Evolutionary conservation across 2,888 invertebrate species (phyloP).

Genomic region (Onchidella celtica): DNA sequence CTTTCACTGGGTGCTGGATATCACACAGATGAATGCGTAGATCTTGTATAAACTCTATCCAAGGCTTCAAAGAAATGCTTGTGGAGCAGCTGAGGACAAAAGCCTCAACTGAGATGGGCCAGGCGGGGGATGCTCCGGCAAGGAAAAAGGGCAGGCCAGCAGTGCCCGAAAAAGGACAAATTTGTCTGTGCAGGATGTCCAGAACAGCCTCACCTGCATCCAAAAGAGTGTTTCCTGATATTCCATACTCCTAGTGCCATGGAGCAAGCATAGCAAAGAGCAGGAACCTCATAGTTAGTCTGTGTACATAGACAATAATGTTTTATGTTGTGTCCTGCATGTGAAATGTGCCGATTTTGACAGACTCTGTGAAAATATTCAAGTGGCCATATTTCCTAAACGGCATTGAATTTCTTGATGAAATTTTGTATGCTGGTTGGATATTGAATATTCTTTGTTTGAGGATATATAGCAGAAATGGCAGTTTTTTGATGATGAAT

Average conservation of each 20-base stretch:
- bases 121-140: background rate
- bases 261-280: background rate
- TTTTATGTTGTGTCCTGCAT: background rate
- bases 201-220: slow-evolving; percentile 1
- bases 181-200: background rate
- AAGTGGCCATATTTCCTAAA: background rate
- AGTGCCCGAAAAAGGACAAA: background rate
- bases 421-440: background rate
- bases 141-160: slow-evolving; percentile 1
- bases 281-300: background rate
- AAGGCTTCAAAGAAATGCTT: background rate
- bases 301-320: background rate
- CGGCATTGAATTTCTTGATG: background rate
- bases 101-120: background rate
- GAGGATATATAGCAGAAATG: background rate
- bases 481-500: background rate
- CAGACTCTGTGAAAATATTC: background rate
- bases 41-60: background rate
- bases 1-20: background rate
- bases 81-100: background rate
- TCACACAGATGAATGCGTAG: background rate
- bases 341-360: background rate
- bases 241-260: slow-evolving; percentile 6
- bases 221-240: background rate
- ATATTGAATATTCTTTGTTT: background rate